Conservation (phyloP, 2,888 invertebrate genomes). For the Lomographa bimaculata region DNA sequence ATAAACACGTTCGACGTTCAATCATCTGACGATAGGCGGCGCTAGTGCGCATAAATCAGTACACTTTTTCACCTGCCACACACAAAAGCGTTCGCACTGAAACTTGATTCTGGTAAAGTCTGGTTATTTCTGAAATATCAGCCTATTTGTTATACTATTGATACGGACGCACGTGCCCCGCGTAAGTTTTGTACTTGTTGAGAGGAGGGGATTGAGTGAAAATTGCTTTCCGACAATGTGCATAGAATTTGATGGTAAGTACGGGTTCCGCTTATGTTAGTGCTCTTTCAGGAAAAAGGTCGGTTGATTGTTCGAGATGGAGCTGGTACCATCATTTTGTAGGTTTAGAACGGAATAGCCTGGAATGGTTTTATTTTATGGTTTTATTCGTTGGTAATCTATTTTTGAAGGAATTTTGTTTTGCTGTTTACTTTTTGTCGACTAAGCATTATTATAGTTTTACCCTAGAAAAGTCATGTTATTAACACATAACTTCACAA, state of each 20-base stretch:
- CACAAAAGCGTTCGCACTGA: constrained; percentile 81
- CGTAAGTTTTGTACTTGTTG: constrained; percentile 81
- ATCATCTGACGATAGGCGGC: constrained; percentile 79
- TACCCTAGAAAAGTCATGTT: no score
- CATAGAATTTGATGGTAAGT: constrained; percentile 74
- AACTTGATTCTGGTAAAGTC: constrained; percentile 84
- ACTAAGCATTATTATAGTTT: no score
- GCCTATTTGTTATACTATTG: constrained; percentile 83
- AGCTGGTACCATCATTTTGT: constrained; percentile 27
- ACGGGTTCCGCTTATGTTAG: constrained; percentile 39
- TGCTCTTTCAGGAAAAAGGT: constrained; percentile 35
- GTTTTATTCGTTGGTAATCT: constrained; percentile 37
- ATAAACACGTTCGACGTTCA: constrained; percentile 81
- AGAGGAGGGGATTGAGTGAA: constrained; percentile 78
- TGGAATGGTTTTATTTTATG: constrained; percentile 22
- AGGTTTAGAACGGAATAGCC: constrained; percentile 26
- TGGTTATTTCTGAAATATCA: constrained; percentile 83
- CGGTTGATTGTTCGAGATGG: constrained; percentile 33
- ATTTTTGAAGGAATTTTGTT: no score
- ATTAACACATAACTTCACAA: no score
- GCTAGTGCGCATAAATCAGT: constrained; percentile 80
- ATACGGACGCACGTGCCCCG: constrained; percentile 77
- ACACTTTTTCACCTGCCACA: constrained; percentile 84
- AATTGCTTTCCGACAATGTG: constrained; percentile 78
- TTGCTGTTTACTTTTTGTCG: no score